phyloP scores from a whole-genome alignment of 2,888 invertebrate species.

The Amitus sp. region DNA sequence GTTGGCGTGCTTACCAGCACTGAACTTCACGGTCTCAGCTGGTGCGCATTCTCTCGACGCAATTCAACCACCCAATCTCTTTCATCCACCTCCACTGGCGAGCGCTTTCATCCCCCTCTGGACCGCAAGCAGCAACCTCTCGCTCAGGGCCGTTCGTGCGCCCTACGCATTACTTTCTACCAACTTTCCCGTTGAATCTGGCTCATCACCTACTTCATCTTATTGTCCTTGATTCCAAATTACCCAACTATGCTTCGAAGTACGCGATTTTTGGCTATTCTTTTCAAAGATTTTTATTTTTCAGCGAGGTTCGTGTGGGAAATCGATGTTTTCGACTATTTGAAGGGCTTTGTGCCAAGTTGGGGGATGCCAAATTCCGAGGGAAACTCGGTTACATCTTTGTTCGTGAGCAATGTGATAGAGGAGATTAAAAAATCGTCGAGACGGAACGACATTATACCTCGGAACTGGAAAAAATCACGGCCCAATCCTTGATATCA shows the following conservation, averaged over 20 bases:
- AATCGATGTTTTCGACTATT: slow-evolving; percentile 37
- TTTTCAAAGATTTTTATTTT: slow-evolving; percentile 31
- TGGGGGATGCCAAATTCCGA: slow-evolving; percentile 23
- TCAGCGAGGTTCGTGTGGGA: slow-evolving; percentile 21
- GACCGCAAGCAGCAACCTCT: slow-evolving; percentile 52
- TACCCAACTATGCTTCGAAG: no score
- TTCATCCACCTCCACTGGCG: slow-evolving; percentile 40
- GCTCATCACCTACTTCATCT: no score
- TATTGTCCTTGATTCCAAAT: no score
- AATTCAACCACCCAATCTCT: slow-evolving; percentile 55
- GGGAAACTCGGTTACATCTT: slow-evolving; percentile 19
- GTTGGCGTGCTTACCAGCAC: slow-evolving; percentile 62
- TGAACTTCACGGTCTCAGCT: slow-evolving; percentile 66
- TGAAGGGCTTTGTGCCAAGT: slow-evolving; percentile 34
- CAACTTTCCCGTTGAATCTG: slow-evolving; percentile 15
- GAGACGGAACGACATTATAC: slow-evolving; percentile 8
- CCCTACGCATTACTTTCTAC: slow-evolving; percentile 18
- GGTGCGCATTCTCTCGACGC: slow-evolving; percentile 64
- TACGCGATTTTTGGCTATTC: no score
- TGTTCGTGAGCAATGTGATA: slow-evolving; percentile 19
- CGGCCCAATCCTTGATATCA: neutral
- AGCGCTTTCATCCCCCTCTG: slow-evolving; percentile 51
- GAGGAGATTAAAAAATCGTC: slow-evolving; percentile 4
- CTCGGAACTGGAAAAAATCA: neutral
- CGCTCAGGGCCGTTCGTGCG: slow-evolving; percentile 44